Percentiles rank a stretch among this genome's conserved stretches.
These are phyloP conservation scores for Gallinago stenura DNA, from an alignment of 2,797 vertebrate species.

Conservation along the genomic window DNA sequence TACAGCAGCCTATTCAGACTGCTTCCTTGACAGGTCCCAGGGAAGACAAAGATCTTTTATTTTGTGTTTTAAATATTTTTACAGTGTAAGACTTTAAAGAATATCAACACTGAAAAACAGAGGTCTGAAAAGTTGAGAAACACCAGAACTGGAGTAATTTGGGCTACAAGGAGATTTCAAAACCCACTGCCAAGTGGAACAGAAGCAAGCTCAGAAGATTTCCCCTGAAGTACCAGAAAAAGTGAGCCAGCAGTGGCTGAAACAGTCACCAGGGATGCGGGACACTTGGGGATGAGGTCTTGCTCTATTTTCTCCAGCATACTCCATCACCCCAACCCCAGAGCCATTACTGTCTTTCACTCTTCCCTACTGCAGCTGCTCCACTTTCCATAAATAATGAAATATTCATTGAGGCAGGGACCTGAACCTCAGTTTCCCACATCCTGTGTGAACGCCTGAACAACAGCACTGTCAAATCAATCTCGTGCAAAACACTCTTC, in stretches of 20 bases:
- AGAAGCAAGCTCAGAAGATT: background rate
- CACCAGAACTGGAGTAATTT: background rate
- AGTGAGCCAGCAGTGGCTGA: background rate
- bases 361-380: background rate
- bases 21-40: background rate
- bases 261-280: background rate
- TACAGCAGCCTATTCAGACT: background rate
- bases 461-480: slow-evolving; percentile 25
- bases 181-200: background rate
- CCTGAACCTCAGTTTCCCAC: slow-evolving; percentile 60
- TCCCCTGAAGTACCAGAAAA: background rate
- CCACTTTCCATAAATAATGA: slow-evolving; percentile 39
- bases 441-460: slow-evolving; percentile 25
- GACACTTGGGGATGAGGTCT: background rate
- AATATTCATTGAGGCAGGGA: slow-evolving; percentile 22
- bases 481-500: background rate
- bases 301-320: background rate
- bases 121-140: background rate
- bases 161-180: background rate
- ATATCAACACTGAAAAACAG: background rate
- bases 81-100: background rate
- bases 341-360: background rate
- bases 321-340: background rate
- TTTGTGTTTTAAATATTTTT: background rate
- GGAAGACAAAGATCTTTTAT: background rate